These are phyloP conservation scores for Apogon hyalosoma DNA, from an alignment of 2,797 vertebrate species.

Conservation along the genomic window DNA sequence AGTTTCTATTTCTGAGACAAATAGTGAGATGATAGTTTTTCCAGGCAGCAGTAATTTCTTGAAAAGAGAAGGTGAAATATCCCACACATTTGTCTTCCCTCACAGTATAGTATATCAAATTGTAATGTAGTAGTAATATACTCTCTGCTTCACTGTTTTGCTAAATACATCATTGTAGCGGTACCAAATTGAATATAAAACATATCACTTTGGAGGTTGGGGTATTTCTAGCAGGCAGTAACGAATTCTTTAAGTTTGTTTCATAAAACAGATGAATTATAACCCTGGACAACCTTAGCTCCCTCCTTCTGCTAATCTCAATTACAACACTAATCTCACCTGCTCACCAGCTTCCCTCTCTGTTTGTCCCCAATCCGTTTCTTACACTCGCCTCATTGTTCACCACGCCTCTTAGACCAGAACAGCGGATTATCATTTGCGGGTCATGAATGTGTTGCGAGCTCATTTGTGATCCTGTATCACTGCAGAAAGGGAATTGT, in stretches of 20 bases:
- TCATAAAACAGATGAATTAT: conserved; percentile 45
- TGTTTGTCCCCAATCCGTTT: conserved; percentile 43
- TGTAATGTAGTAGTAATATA: background rate
- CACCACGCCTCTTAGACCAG: conserved; percentile 40
- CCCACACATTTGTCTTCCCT: background rate
- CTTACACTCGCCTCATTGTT: conserved; percentile 58
- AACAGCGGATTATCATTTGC: conserved; percentile 60
- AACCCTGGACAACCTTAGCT: conserved; percentile 25
- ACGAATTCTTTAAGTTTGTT: conserved; percentile 37
- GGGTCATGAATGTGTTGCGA: conserved; percentile 48
- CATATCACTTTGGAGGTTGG: conserved; percentile 4
- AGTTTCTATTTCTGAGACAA: background rate
- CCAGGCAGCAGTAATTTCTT: background rate
- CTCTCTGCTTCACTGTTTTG: background rate
- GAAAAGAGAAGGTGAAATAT: conserved; percentile 21
- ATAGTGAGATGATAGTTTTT: background rate
- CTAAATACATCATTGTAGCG: conserved; percentile 23
- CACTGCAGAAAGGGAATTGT: conserved; percentile 42
- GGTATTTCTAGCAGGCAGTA: conserved; percentile 7
- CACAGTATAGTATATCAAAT: conserved; percentile 18
- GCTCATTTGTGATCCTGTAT: conserved; percentile 62
- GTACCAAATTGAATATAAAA: conserved; percentile 31
- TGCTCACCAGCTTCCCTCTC: conserved; percentile 42
- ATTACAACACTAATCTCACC: conserved; percentile 65
- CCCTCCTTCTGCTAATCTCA: conserved; percentile 50